These are phyloP conservation scores for Tamandua tetradactyla DNA, from an alignment of 2,797 vertebrate species.

Conservation along the genomic window DNA sequence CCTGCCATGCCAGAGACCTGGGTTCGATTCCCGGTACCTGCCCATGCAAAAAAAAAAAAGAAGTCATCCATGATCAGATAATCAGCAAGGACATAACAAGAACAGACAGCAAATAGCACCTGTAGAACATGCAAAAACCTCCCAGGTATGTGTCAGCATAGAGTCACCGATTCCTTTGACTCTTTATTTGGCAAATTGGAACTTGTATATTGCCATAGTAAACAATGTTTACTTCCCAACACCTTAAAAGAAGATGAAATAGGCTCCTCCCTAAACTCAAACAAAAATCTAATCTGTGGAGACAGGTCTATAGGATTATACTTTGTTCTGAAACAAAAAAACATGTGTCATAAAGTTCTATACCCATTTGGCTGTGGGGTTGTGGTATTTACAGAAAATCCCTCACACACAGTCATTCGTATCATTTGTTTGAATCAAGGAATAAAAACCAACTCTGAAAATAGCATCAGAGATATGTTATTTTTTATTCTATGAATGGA, in stretches of 20 bases:
- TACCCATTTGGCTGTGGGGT: not conserved
- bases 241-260: slow-evolving; percentile 6
- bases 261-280: slow-evolving; percentile 30
- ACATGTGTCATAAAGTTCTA: not conserved
- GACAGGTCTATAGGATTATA: not conserved
- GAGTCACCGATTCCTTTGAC: not conserved
- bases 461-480: not conserved
- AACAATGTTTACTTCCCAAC: slow-evolving; percentile 40
- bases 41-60: too few species aligned
- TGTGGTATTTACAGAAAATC: slow-evolving; percentile 19
- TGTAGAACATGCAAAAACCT: not conserved
- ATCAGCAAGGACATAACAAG: not conserved
- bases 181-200: slow-evolving; percentile 40
- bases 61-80: not conserved
- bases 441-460: not conserved
- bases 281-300: not conserved
- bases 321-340: slow-evolving; percentile 51
- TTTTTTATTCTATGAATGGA: slow-evolving; percentile 5
- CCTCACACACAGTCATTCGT: not conserved
- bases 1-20: too few species aligned
- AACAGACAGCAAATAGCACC: not conserved
- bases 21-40: too few species aligned
- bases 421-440: not conserved
- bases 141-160: not conserved
- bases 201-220: slow-evolving; percentile 51